Base-by-base conservation (phyloP, 2,888 invertebrate genomes). In the Philonicus albiceps region DNA sequence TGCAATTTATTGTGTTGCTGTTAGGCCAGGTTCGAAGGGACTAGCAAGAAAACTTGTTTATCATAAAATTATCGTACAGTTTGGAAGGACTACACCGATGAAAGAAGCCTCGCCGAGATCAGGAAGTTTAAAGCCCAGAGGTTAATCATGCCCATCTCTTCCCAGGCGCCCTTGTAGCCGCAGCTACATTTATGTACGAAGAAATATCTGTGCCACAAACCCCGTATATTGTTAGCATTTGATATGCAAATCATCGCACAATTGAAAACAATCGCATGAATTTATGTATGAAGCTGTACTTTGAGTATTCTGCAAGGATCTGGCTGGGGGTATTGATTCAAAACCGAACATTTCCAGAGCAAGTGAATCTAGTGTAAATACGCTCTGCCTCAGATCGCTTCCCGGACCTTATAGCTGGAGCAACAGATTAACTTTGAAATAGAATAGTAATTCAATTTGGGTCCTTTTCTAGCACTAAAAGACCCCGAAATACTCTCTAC, bases 181-280 rank as follows among this genome's bases (percentile, higher is more conserved):
- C 22, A 43, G 87, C 55, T 78, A 86, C 40, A 8, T 43, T 13
- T 86, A 86, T 86, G 86, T 86, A 80, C 86, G 87, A 64, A 88
- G 88, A 87, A 87, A 87, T 87, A 85, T 88, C 85, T 88, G 81
- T 87, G 85, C 80, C 86, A 86, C 87, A 84, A 80, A 86, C 86
- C 83, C 78, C 85, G 86, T 87, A 87, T 88, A 88, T 87, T 88
- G 87, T 88, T 89, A 88, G 88, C 89, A 89, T 89, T 89, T 89
- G 89, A 89, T 89, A 89, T 89, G 89, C 88, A 89, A 89, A 89
- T 89, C 88, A 88, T 88, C 87, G 88, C 88, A 89, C 89, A 89
- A 89, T 89, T 89, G 89, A 89, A 89, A 89, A 89, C 89, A 89
- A 89, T 89, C 89, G 88, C 88, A 89, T 89, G 88, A 89, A 89